Evolutionary conservation across 2,113 vertebrate genomes (phyloP), one percentile per base, ranked within the genome.

Genomic region (Conger conger): DNA sequence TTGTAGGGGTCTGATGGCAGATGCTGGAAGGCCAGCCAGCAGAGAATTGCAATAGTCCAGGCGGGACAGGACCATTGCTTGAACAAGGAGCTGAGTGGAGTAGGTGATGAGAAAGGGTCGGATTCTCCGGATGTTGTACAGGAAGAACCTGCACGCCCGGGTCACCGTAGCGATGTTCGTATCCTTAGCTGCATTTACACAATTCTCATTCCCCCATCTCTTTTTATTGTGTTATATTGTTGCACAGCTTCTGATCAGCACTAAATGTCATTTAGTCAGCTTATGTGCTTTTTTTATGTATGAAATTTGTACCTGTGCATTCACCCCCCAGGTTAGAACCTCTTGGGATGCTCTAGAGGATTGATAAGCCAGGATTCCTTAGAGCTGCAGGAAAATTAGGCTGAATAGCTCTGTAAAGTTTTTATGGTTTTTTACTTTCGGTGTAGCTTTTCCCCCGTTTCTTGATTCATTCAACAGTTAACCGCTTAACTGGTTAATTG

Each of bases 401-500:
- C 37, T 57, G 54, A 15, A 53, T 53, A 16, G 50, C 50, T 53
- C 16, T 63, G 18, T 8, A 63, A 63, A 27, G 57, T 20, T 63
- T 63, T 9, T 23, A 63, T 63, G 23, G 77, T 73, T 37, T 6
- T 79, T 60, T 79, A 79, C 16, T 38, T 79, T 79, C 38, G 27
- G 37, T 13, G 16, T 30, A 11, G 9, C 77, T 40, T 38, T 79
- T 37, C 40, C 45, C 8, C 45, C 23, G 17, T 79, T 79, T 79
- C 20, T 27, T 4, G 20, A 63, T 63, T 79, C 20, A 79, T 79
- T 79, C 23, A 42, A 36, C 30, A 1, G 36, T 79, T 79, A 27
- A 79, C 9, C 40, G 77, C 77, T 23, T 79, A 38, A 38, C 68
- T 73, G n/a, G n/a, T 30, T 73, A 73, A 73, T 73, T 73, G 68